These are phyloP conservation scores for human (Homo sapiens) DNA, from an alignment of 2,113 vertebrate species.

Conservation along the genomic window GRCh38 chr13:102426501-102427000, in stretches of 20 bases:
- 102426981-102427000: accelerated
- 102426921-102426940: neutral
- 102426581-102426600: slow-evolving; percentile 50
- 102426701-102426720: slow-evolving; percentile 28
- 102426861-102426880: neutral
- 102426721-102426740: slow-evolving; percentile 15
- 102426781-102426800: neutral
- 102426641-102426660: neutral
- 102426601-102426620: slow-evolving; percentile 63
- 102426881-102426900: neutral
- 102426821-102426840: neutral
- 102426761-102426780: neutral
- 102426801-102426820: neutral
- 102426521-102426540: slow-evolving; percentile 27
- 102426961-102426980: neutral
- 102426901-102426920: neutral
- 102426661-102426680: slow-evolving; percentile 40
- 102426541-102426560: neutral
- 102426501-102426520: neutral
- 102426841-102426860: neutral
- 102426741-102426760: neutral
- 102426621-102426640: slow-evolving; percentile 31
- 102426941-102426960: neutral
- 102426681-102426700: slow-evolving; percentile 1
- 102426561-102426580: neutral